Conservation (phyloP, 1,140 invertebrate species). For the Macrobrachium nipponense region DNA sequence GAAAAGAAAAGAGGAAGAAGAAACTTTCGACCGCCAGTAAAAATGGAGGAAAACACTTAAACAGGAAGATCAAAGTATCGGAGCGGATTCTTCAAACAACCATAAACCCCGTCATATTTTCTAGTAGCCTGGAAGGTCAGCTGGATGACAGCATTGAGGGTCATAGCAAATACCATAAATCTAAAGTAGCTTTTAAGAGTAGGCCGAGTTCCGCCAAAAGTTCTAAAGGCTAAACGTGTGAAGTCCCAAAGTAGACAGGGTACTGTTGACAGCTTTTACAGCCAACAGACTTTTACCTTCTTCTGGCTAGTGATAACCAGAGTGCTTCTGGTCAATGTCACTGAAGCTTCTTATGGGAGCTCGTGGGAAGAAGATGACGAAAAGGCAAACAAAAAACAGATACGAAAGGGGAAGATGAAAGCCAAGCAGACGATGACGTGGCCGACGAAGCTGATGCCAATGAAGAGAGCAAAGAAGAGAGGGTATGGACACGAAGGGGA, state of each 20-base stretch:
- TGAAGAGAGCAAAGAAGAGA: neutral
- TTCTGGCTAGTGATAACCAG: neutral
- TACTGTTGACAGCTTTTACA: conserved; percentile 33
- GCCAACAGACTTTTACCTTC: conserved; percentile 28
- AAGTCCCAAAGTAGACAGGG: neutral
- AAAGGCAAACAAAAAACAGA: neutral
- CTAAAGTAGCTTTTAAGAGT: neutral
- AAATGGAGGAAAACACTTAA: no score
- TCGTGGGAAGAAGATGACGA: conserved; percentile 49
- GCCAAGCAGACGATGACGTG: neutral
- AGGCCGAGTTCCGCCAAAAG: neutral
- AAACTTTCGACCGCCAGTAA: no score
- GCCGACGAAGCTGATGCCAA: neutral
- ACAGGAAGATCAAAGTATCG: neutral
- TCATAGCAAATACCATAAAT: neutral
- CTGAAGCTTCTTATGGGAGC: conserved; percentile 31
- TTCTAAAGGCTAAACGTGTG: neutral
- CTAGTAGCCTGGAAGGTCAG: conserved; percentile 23
- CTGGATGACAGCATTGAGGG: neutral
- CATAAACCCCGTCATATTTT: neutral
- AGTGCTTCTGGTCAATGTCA: neutral
- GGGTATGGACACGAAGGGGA: neutral
- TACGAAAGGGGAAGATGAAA: neutral
- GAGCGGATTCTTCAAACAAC: neutral
- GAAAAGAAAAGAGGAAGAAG: no score